Base-by-base conservation (phyloP, 2,797 vertebrate genomes). In the Limosa lapponica region DNA sequence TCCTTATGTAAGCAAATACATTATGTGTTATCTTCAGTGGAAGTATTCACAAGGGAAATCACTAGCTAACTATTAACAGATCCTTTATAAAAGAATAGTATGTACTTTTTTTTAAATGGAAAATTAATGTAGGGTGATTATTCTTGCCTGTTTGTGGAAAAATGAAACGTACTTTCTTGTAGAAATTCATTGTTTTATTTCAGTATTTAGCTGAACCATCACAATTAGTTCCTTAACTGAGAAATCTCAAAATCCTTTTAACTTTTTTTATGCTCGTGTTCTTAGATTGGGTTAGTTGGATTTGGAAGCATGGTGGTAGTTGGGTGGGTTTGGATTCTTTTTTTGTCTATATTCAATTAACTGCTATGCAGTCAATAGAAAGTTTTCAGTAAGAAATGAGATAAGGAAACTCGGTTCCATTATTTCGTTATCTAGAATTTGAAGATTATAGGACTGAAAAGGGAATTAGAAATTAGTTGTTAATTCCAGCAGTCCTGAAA, bases 11-110 rank as follows among this genome's bases (percentile, higher is more conserved):
- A 78, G 52, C 71, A 52, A 74, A 64, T 24, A 36, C 70, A 13
- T 79, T 52, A 13, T 12, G 32, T 43, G 10, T 74, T 93, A 24
- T 34, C 32, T 90, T 62, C 44, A 71, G 65, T 70, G 15, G 1
- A 78, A 83, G 24, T 59, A 87, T 71, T 82, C 4, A 3, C 81
- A 86, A 65, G 77, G 64, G 89, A 88, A 82, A 44, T 77, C 9
- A 34, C 37, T 93, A 85, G 59, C 71, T 77, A 81, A 23, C 36
- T 83, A 52, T 74, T 83, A 84, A 67, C 58, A 89, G 66, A 41
- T 28, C 16, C 25, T 84, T 82, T 87, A 37, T 65, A 41, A 52
- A 75, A 51, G 20, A 92, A 55, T 57, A 22, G 7, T 66, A 22
- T 23, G 28, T 79, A 18, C 54, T 89, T 2, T 74, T 80, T 72